phyloP scores from a whole-genome alignment of 2,797 vertebrate species.

The Sebastes matsubarae region DNA sequence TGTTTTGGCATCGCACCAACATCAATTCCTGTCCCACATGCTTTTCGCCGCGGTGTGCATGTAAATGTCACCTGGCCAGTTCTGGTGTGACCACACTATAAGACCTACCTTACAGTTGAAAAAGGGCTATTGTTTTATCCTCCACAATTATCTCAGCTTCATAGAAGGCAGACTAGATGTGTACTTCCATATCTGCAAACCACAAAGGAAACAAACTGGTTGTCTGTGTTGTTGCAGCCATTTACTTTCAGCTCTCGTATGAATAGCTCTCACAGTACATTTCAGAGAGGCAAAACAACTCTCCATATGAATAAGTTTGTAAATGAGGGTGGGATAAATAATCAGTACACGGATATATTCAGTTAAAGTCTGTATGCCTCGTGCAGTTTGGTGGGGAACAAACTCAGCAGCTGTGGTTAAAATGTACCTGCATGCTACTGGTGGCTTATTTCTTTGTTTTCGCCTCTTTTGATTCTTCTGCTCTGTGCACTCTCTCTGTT shows the following conservation, averaged over 20 bases:
- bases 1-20: not conserved
- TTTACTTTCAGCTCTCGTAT: not conserved
- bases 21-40: not conserved
- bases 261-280: not conserved
- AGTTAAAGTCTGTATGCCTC: not conserved
- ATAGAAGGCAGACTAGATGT: not conserved
- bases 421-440: not conserved
- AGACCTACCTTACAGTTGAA: not conserved
- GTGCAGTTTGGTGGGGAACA: not conserved
- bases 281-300: not conserved
- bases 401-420: constrained; percentile 10
- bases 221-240: not conserved
- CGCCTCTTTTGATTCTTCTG: not conserved
- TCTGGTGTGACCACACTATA: not conserved
- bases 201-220: not conserved
- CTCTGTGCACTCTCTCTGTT: constrained; percentile 15
- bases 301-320: not conserved
- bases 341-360: not conserved
- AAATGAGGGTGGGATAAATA: not conserved
- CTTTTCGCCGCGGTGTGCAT: not conserved
- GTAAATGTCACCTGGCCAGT: not conserved
- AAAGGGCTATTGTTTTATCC: not conserved
- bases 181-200: not conserved
- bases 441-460: not conserved
- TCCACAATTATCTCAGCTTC: not conserved